These are phyloP conservation scores for Myrmophylax atrothorax DNA, from an alignment of 2,113 vertebrate species.

Conservation along the genomic window DNA sequence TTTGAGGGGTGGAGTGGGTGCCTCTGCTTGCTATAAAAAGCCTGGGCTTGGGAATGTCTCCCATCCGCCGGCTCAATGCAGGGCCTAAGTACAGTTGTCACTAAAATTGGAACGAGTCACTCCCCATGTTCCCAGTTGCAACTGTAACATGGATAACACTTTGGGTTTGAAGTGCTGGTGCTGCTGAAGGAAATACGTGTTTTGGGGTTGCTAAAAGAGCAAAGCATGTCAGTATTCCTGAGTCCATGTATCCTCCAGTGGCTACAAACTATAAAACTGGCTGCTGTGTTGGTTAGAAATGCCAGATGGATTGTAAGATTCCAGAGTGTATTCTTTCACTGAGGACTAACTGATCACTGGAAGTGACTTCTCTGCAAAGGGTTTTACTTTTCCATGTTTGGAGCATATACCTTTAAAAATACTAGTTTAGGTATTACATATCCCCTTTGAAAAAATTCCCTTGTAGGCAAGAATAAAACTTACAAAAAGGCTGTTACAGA, in stretches of 20 bases:
- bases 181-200: not conserved
- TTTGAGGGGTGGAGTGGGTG: not conserved
- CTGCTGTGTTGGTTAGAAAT: not conserved
- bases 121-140: not conserved
- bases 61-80: accelerated
- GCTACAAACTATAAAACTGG: not conserved
- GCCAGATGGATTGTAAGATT: not conserved
- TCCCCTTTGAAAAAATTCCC: conserved; percentile 32
- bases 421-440: conserved; percentile 1
- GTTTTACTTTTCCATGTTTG: not conserved
- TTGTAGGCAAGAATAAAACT: conserved; percentile 59
- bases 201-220: not conserved
- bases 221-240: not conserved
- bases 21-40: conserved; percentile 47
- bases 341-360: not conserved
- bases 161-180: not conserved
- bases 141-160: not conserved
- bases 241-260: accelerated
- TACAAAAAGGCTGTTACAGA: conserved; percentile 61
- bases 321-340: not conserved
- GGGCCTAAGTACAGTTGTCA: not conserved
- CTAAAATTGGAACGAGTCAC: not conserved
- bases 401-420: conserved; percentile 28
- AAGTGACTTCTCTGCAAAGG: not conserved
- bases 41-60: not conserved